Conservation (phyloP, 2,888 invertebrate species). For the Eucera pruinosa region DNA sequence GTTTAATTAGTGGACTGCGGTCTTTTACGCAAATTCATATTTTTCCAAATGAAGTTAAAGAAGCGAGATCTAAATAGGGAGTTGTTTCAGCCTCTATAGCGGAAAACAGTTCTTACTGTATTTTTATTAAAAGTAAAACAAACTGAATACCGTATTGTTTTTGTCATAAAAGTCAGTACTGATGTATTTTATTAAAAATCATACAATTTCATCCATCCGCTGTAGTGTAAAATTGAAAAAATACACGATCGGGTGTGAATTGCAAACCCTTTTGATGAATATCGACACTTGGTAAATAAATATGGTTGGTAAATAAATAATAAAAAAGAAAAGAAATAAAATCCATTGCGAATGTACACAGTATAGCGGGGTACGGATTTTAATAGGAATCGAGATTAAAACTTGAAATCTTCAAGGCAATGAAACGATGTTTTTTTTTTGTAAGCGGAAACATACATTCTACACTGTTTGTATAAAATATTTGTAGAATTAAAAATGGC, state of each 20-base stretch:
- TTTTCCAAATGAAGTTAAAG: too few relatives aligned
- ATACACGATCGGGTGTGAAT: not conserved
- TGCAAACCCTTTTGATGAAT: not conserved
- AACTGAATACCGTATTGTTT: too few relatives aligned
- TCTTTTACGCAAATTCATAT: too few relatives aligned
- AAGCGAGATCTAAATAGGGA: too few relatives aligned
- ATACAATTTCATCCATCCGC: not conserved
- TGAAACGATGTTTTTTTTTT: not conserved
- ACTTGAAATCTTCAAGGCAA: not conserved
- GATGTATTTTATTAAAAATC: not conserved
- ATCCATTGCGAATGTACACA: not conserved
- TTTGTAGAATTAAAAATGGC: too few relatives aligned
- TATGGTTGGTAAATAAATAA: not conserved
- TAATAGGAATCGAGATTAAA: not conserved
- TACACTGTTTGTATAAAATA: too few relatives aligned
- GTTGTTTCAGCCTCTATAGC: too few relatives aligned
- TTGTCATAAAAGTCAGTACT: not conserved
- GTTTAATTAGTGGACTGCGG: too few relatives aligned
- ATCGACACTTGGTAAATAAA: constrained; percentile 16
- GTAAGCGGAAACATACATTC: too few relatives aligned
- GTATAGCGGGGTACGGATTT: too few relatives aligned
- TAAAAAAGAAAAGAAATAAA: not conserved
- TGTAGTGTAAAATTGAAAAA: constrained; percentile 23
- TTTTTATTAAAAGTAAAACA: too few relatives aligned
- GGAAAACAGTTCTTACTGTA: too few relatives aligned